Evolutionary conservation across 2,113 vertebrate species (phyloP).

Genomic region (Plecturocebus donacophilus): DNA sequence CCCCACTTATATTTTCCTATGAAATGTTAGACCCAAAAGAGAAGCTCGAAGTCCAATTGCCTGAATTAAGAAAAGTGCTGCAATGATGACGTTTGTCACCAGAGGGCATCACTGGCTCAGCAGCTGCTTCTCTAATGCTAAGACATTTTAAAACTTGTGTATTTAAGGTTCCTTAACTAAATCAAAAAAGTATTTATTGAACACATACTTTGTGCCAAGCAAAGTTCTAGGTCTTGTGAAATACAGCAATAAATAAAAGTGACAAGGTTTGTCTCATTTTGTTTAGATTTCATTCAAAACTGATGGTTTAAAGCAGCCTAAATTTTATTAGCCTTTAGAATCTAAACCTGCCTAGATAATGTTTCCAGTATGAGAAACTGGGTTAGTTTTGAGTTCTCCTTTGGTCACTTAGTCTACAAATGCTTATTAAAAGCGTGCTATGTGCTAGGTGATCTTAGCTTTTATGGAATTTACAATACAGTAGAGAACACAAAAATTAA

Average conservation of each 20-base stretch:
- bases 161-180: background rate
- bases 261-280: background rate
- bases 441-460: background rate
- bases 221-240: background rate
- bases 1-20: background rate
- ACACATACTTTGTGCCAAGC: background rate
- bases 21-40: background rate
- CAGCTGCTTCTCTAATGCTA: background rate
- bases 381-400: background rate
- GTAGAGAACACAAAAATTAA: background rate
- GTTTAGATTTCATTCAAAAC: background rate
- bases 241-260: background rate
- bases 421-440: background rate
- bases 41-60: background rate
- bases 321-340: background rate
- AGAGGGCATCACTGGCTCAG: conserved; percentile 43
- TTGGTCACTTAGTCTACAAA: background rate
- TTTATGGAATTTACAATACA: background rate
- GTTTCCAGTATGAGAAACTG: background rate
- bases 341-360: background rate
- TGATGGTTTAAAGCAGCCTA: background rate
- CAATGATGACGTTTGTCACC: conserved; percentile 19
- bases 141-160: background rate
- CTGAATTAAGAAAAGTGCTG: background rate
- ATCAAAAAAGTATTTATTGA: background rate